Evolutionary conservation across 2,888 invertebrate genomes (phyloP).

Genomic region (Notocelia uddmanniana): DNA sequence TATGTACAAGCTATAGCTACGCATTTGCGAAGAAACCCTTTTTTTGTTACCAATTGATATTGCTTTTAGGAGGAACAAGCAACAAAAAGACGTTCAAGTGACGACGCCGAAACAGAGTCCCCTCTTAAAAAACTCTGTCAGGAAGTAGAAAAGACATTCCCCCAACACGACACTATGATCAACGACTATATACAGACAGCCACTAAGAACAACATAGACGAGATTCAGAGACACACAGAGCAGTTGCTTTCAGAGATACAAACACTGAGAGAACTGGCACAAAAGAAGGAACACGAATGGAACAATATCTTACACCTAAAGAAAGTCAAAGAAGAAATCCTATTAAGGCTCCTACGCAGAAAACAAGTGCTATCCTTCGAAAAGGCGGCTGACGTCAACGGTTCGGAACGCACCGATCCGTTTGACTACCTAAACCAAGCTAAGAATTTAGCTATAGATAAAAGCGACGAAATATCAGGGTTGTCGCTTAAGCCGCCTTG

Average conservation of each 20-base stretch:
- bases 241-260: slow-evolving; percentile 89
- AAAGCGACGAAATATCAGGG: slow-evolving; percentile 81
- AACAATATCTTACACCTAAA: slow-evolving; percentile 93
- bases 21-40: no score
- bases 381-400: slow-evolving; percentile 74
- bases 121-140: slow-evolving; percentile 81
- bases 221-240: slow-evolving; percentile 87
- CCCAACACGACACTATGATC: slow-evolving; percentile 86
- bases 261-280: slow-evolving; percentile 90
- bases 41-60: no score
- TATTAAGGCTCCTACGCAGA: slow-evolving; percentile 89
- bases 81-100: slow-evolving; percentile 72
- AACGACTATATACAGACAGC: slow-evolving; percentile 88
- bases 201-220: slow-evolving; percentile 86
- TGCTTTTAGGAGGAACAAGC: slow-evolving; percentile 73
- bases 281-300: slow-evolving; percentile 94
- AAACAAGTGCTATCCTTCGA: slow-evolving; percentile 87
- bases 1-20: no score
- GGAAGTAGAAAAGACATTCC: slow-evolving; percentile 82
- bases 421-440: slow-evolving; percentile 78
- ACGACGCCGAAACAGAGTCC: slow-evolving; percentile 77
- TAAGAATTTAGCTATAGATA: slow-evolving; percentile 78
- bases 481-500: slow-evolving; percentile 74
- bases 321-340: slow-evolving; percentile 93
- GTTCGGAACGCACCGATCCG: slow-evolving; percentile 71